Base-by-base conservation (phyloP, 1,140 invertebrate genomes). In the Lepidurus arcticus region DNA sequence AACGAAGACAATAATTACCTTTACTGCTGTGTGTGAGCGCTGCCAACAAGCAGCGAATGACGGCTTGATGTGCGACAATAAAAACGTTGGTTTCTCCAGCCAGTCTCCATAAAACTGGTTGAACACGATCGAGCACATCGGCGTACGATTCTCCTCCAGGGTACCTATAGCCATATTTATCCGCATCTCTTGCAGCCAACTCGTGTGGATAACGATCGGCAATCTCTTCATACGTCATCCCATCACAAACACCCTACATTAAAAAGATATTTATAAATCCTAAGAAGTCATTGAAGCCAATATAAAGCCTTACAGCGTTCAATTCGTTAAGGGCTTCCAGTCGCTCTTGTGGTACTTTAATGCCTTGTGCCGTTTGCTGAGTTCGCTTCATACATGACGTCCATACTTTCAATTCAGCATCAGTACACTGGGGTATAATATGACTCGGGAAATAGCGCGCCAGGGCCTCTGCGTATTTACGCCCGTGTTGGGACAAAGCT, bases 201-300 rank as follows among this genome's bases (percentile, higher is more conserved):
- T 97, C 95, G 82, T 93, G 91, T 1, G 95, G 95, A 87, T 93
- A 95, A 74, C 90, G 90, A 78, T 92, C 91, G 81, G 95, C 92
- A 86, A 98, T 95, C 85, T 97, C 95, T 85, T 97, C 94, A 84
- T 97, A 98, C 0, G 94, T 95, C 81, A 97, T 88, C 21, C 92
- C 93, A 85, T 97, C 95, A 86, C 95, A 97, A 74, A 96, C 93
- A 74, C 96, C 95, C 92, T 93, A 84, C 21, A 87, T 84, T 76
- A 82, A 65, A 45, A 76, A 44, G 10, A 47, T 44, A 73, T 43
- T 45, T 16, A 44, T 16, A 44, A 7, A 47, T 7, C 76, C 44
- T 16, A 24, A 47, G 34, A 42, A 16, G n/a, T 13, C 10, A 26
- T 76, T 7, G 44, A 9, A 10, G 8, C 1, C 21, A 65, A n/a